Conservation (phyloP, 2,888 invertebrate genomes). For the Cyaniris semiargus region DNA sequence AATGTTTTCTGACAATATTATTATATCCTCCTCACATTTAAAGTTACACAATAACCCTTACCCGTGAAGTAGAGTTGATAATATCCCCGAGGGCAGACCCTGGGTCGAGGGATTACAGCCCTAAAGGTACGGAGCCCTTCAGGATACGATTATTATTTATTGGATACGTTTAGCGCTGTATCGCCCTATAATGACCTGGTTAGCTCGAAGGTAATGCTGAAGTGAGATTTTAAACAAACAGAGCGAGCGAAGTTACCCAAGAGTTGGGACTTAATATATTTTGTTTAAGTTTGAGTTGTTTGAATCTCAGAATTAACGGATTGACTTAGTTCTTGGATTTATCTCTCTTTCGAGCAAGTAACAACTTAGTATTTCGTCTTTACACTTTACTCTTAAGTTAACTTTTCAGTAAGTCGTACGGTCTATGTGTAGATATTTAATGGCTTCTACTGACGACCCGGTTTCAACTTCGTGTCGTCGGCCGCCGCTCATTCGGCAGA, state of each 20-base stretch:
- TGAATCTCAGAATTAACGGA: neutral
- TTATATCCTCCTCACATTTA: neutral
- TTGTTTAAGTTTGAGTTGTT: neutral
- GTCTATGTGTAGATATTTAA: neutral
- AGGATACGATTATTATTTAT: slow-evolving; percentile 24
- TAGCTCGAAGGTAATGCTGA: neutral
- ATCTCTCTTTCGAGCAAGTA: neutral
- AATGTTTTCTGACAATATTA: neutral
- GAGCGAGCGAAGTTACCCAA: neutral
- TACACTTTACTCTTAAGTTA: neutral
- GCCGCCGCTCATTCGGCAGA: neutral
- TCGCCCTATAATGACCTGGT: neutral
- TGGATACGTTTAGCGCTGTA: neutral
- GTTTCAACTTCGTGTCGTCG: neutral
- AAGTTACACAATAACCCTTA: neutral
- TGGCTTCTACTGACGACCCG: neutral
- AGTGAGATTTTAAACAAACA: neutral
- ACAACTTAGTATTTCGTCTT: neutral
- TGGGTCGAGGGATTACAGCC: neutral
- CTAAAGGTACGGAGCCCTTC: slow-evolving; percentile 4
- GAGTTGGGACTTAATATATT: neutral
- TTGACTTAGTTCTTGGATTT: neutral
- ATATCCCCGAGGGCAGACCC: neutral
- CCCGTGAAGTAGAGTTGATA: neutral
- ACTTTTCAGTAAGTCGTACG: neutral